Conservation (phyloP, 2,113 vertebrate genomes). For the Leptobrachium leishanense region DNA sequence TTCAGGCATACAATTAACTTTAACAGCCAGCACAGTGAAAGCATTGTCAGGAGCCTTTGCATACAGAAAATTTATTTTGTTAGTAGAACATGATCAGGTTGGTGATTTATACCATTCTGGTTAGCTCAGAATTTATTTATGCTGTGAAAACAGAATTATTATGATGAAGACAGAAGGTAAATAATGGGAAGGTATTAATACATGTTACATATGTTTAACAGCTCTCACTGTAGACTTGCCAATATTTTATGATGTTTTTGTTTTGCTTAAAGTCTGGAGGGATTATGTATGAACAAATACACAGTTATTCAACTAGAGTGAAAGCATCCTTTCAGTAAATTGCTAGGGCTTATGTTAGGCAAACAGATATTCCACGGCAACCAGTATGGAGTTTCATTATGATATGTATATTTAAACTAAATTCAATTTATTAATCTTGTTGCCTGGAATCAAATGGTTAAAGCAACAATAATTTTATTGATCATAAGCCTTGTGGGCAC, state of each 20-base stretch:
- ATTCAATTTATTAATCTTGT: too few species aligned
- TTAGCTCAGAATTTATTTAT: slow-evolving; percentile 21
- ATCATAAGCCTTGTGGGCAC: too few species aligned
- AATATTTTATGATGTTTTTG: slow-evolving; percentile 2
- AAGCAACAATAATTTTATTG: too few species aligned
- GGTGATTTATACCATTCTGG: slow-evolving; percentile 31
- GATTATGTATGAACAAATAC: slow-evolving; percentile 15
- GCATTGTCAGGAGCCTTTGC: slow-evolving; percentile 5
- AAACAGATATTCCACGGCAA: neutral
- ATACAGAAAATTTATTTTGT: slow-evolving; percentile 5
- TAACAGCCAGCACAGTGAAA: slow-evolving; percentile 29
- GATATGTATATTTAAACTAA: too few species aligned
- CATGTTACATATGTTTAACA: slow-evolving; percentile 28
- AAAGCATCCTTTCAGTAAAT: slow-evolving; percentile 6
- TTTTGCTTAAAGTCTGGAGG: slow-evolving; percentile 20
- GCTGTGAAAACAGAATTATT: slow-evolving; percentile 34
- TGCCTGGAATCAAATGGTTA: too few species aligned
- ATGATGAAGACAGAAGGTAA: slow-evolving; percentile 16
- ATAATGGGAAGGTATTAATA: slow-evolving; percentile 39
- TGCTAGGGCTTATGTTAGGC: neutral
- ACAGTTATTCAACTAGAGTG: neutral
- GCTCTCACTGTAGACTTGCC: slow-evolving; percentile 4
- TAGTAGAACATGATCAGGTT: neutral
- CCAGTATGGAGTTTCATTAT: neutral
- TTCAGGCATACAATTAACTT: slow-evolving; percentile 44